These are phyloP conservation scores for Heliopora coerulea DNA, from an alignment of 92 coral and sea anemone species.

Conservation along the genomic window DNA sequence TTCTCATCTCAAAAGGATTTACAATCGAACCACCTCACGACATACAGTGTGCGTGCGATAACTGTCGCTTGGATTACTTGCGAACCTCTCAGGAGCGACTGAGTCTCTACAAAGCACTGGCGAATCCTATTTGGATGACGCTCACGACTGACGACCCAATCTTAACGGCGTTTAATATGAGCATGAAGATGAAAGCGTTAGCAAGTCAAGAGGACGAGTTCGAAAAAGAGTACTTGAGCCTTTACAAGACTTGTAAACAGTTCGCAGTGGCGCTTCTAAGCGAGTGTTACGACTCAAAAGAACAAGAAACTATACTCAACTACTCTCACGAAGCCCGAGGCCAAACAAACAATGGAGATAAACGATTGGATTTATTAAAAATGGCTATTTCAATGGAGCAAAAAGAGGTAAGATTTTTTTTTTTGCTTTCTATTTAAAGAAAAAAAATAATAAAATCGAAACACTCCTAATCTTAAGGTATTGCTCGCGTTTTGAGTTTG, in stretches of 20 bases:
- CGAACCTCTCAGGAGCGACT: constrained; percentile 83
- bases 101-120: constrained; percentile 78
- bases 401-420: constrained; percentile 75
- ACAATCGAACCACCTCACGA: constrained; percentile 79
- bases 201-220: constrained; percentile 90
- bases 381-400: constrained; percentile 85
- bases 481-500: too few relatives aligned
- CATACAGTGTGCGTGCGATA: constrained; percentile 78
- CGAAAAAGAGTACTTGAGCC: constrained; percentile 78
- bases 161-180: constrained; percentile 70
- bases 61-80: constrained; percentile 69
- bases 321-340: constrained; percentile 76
- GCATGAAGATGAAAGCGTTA: constrained; percentile 66
- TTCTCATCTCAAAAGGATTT: constrained; percentile 78
- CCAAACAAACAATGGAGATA: constrained; percentile 61
- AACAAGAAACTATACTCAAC: constrained; percentile 72
- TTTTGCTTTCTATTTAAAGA: neutral
- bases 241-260: constrained; percentile 73
- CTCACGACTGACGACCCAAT: constrained; percentile 79
- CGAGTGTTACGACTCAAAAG: constrained; percentile 88
- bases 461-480: too few relatives aligned
- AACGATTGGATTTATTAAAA: constrained; percentile 72
- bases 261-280: constrained; percentile 80
- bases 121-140: constrained; percentile 89
- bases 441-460: too few relatives aligned